Evolutionary conservation across 2,797 vertebrate genomes (phyloP).

Genomic region (Diglossa cyanea): DNA sequence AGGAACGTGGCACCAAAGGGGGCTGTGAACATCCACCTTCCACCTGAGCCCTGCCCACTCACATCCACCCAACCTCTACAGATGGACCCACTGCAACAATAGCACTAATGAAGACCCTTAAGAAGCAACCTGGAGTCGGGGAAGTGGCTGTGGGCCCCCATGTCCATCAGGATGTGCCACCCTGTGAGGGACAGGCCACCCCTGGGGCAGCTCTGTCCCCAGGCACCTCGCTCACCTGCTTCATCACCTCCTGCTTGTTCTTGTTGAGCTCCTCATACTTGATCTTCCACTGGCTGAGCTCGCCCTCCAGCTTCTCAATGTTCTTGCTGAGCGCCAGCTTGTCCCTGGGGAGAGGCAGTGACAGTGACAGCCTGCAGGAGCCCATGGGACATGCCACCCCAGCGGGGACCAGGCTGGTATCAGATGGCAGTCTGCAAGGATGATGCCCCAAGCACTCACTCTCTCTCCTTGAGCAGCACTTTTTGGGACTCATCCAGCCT

Average conservation of each 20-base stretch:
- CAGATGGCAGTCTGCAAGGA: background rate
- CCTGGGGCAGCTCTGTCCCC: background rate
- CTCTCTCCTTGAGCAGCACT: conserved; percentile 87
- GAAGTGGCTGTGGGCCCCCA: background rate
- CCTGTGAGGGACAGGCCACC: fast-evolving
- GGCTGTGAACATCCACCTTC: background rate
- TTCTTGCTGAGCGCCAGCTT: conserved; percentile 88
- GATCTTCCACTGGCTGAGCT: conserved; percentile 93
- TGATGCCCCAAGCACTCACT: conserved; percentile 74
- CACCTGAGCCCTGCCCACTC: background rate
- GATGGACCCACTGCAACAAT: fast-evolving
- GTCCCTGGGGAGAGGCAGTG: conserved; percentile 78
- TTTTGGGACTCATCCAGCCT: conserved; percentile 95
- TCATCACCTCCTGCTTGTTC: conserved; percentile 90
- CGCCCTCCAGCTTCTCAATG: conserved; percentile 92
- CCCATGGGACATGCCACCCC: fast-evolving
- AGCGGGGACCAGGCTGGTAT: fast-evolving
- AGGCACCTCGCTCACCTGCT: conserved; percentile 82
- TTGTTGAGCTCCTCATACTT: conserved; percentile 95
- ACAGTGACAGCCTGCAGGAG: background rate
- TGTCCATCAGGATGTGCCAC: background rate
- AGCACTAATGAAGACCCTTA: background rate
- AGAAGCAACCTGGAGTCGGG: background rate
- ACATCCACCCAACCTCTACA: fast-evolving
- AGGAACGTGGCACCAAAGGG: background rate